A percentile compares a stretch with the other conserved stretches of the same genome.
Evolutionary conservation across 2,113 vertebrate genomes (phyloP).

Genomic region (Neolamprologus toae): DNA sequence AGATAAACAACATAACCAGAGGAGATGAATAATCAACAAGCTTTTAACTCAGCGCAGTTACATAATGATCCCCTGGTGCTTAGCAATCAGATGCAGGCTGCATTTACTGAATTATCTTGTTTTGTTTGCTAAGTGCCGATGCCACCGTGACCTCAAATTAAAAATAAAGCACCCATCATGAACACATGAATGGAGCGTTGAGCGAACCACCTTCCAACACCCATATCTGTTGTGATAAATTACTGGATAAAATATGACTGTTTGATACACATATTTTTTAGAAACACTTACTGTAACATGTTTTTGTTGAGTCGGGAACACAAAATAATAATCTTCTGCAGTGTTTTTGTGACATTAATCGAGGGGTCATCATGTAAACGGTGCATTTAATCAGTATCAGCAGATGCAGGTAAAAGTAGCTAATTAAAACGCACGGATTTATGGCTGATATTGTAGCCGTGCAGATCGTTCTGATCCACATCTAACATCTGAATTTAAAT

Average conservation of each 20-base stretch:
- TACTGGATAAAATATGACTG: not conserved
- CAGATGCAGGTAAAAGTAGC: not conserved
- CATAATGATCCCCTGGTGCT: conserved; percentile 8
- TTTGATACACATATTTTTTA: not conserved
- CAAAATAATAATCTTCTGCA: not conserved
- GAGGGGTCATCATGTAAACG: not conserved
- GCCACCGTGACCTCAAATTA: conserved; percentile 20
- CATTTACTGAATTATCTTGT: conserved; percentile 41
- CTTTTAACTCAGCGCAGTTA: conserved; percentile 21
- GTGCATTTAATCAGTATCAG: not conserved
- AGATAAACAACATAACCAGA: not conserved
- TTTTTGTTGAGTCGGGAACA: not conserved
- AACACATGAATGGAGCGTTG: not conserved
- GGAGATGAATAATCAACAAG: conserved; percentile 14
- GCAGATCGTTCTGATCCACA: not conserved
- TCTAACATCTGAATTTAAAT: not conserved
- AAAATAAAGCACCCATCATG: not conserved
- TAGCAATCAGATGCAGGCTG: conserved; percentile 15
- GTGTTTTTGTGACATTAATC: not conserved
- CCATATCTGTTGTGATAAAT: not conserved
- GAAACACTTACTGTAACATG: not conserved
- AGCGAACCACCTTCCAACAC: not conserved
- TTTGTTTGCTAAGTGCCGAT: not conserved
- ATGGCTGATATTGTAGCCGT: not conserved
- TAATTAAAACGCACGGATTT: not conserved